These are phyloP conservation scores for Alouatta palliata DNA, from an alignment of 2,113 vertebrate species.

Conservation along the genomic window DNA sequence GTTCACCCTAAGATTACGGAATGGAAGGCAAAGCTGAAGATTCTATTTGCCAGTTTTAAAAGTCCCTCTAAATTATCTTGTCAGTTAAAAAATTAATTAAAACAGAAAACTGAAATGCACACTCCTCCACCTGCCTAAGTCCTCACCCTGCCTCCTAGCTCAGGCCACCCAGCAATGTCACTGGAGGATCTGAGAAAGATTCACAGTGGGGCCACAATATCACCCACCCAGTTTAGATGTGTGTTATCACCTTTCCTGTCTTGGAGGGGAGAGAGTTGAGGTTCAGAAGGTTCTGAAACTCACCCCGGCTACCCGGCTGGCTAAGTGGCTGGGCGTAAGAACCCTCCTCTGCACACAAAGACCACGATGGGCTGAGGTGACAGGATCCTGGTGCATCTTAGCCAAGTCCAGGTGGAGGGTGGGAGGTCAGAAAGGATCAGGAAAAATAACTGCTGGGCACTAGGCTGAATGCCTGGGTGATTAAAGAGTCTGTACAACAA, in stretches of 20 bases:
- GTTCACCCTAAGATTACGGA: accelerated
- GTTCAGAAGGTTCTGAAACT: neutral
- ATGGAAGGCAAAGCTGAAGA: neutral
- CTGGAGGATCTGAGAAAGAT: neutral
- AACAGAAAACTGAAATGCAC: neutral
- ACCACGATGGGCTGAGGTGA: accelerated
- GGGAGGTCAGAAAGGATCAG: too few species aligned
- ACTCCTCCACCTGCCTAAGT: neutral
- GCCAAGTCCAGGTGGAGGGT: neutral
- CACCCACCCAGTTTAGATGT: too few species aligned
- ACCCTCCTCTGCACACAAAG: neutral
- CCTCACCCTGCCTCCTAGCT: neutral
- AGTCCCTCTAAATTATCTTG: neutral
- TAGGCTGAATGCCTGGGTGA: too few species aligned
- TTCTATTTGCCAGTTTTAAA: neutral
- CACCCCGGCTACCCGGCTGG: too few species aligned
- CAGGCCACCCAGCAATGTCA: neutral
- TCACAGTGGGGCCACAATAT: neutral
- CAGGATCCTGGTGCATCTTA: neutral
- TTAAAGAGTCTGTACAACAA: too few species aligned
- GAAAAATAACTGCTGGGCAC: too few species aligned
- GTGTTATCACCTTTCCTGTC: neutral
- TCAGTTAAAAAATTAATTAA: neutral
- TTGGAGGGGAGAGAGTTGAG: neutral
- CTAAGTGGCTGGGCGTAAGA: accelerated